These are phyloP conservation scores for Nephrotoma flavescens DNA, from an alignment of 2,888 invertebrate genomes.

Conservation along the genomic window DNA sequence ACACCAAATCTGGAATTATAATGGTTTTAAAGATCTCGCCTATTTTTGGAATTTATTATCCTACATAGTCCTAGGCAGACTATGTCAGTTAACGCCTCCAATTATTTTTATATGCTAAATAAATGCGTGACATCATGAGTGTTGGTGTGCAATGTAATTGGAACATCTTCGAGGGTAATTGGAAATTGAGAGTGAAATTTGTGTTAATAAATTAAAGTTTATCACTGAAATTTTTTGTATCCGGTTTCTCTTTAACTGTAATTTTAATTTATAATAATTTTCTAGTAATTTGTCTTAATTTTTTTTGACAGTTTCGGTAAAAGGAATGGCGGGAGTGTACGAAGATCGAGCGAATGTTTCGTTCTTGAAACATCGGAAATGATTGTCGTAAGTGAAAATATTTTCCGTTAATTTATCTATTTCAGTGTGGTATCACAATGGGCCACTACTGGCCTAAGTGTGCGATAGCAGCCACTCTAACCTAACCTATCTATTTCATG, in stretches of 20 bases:
- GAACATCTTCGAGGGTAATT: background rate
- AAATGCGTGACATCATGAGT: background rate
- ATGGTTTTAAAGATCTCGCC: no score
- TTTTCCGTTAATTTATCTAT: background rate
- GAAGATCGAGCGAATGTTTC: slow-evolving; percentile 69
- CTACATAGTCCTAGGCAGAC: background rate
- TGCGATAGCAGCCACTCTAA: no score
- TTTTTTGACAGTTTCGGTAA: slow-evolving; percentile 56
- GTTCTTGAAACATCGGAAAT: slow-evolving; percentile 75
- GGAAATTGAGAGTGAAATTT: background rate
- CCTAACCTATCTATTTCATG: background rate
- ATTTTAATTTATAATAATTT: background rate
- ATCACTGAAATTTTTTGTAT: background rate
- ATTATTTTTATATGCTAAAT: background rate
- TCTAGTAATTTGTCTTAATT: slow-evolving; percentile 12
- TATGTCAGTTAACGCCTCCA: background rate
- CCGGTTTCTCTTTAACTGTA: background rate
- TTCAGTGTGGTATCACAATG: no score
- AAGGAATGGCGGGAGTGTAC: slow-evolving; percentile 57
- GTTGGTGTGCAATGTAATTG: background rate
- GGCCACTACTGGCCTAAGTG: no score
- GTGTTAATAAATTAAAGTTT: background rate
- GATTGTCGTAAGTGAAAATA: slow-evolving; percentile 59
- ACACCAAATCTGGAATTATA: background rate
- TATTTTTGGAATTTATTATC: background rate